Evolutionary conservation across 2,113 vertebrate species (phyloP), one percentile per base, ranked within the genome.

Genomic region (Malurus alboscapulatus): DNA sequence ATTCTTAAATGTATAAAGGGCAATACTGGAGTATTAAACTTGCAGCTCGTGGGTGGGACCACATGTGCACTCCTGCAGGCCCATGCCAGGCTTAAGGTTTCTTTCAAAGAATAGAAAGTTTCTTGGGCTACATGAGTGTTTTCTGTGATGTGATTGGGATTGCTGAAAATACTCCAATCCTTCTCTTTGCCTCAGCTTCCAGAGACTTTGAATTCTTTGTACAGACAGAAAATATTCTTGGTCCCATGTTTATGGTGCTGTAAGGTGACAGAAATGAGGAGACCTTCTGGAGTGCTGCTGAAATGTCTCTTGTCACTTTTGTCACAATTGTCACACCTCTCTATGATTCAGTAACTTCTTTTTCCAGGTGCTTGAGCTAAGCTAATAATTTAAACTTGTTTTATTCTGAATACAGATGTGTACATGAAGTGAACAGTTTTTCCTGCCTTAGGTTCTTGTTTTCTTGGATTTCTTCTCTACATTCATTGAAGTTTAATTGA

Each of bases 1-100:
- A 48, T 30, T 38, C 34, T 16, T 40, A 27, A 50, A 73, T 40
- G 18, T 26, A 57, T 29, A 24, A 76, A 83, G 34, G 40, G 10
- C 54, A 40, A 3, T 51, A 9, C 48, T 47, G 48, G 51, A 48
- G 27, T 40, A 26, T 67, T 87, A 26, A 79, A 54, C 6, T 68
- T 38, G 20, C 15, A 57, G 26, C 26, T n/a, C 36, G 17, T 14
- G 32, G n/a, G 12, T 74, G 45, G 69, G 50, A 30, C 6, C 53
- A 11, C 21, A 2, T 3, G 11, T 3, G 22, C 17, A 53, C 6
- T 5, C 6, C 4, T 22, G 13, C 38, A 6, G 25, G 32, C 19
- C 21, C 34, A 10, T 0, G 5, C 17, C 36, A 34, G 24, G 19
- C 18, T 65, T 27, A n/a, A 22, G 44, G 24, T 34, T 87, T 20